Conservation (phyloP, 2,888 invertebrate genomes). For the Smittia sp. region DNA sequence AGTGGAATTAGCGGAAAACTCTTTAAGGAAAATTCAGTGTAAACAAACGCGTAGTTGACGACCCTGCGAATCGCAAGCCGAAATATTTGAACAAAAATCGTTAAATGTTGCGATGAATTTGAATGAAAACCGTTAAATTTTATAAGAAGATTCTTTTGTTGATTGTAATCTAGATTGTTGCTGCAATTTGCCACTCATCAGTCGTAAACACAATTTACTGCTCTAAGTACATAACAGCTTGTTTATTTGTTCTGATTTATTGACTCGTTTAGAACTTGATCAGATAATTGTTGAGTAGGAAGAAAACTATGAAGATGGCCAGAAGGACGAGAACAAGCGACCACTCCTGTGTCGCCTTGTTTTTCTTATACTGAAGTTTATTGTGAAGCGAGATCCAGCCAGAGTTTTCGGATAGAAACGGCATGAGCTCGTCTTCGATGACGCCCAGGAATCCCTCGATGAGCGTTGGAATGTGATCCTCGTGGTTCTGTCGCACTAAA, state of each 20-base stretch:
- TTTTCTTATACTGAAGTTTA: conserved; percentile 8
- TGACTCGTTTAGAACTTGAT: conserved; percentile 23
- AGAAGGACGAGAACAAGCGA: conserved; percentile 5
- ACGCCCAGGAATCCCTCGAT: conserved; percentile 75
- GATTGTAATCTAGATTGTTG: no score
- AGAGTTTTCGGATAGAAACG: conserved; percentile 80
- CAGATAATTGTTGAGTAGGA: conserved; percentile 32
- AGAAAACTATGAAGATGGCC: conserved; percentile 22
- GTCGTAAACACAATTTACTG: no score
- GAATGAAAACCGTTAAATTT: no score
- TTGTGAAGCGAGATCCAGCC: conserved; percentile 69
- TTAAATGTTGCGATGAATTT: no score
- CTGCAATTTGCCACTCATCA: no score
- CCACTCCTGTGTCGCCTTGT: background rate
- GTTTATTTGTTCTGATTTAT: no score
- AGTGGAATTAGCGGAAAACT: no score
- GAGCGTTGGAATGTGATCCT: conserved; percentile 73
- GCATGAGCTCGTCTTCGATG: conserved; percentile 65
- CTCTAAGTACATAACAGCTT: no score
- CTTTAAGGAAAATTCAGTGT: no score
- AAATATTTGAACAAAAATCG: background rate
- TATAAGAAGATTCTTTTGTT: no score
- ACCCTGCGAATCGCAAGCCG: no score
- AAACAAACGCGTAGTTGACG: no score
- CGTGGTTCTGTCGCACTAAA: conserved; percentile 70